These are phyloP conservation scores for Stenodema calcarata DNA, from an alignment of 2,888 invertebrate genomes.

Conservation along the genomic window DNA sequence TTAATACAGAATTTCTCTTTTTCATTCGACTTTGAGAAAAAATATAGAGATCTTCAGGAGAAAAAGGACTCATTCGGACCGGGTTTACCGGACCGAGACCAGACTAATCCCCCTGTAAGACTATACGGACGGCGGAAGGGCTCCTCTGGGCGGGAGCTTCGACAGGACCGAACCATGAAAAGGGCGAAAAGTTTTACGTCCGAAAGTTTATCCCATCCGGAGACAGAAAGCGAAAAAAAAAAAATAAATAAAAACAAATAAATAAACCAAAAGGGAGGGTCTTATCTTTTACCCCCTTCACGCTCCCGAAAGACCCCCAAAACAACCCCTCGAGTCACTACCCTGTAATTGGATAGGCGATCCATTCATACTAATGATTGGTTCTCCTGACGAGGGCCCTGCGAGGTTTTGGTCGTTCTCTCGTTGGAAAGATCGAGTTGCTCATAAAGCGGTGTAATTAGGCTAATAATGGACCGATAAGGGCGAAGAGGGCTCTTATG, in stretches of 20 bases:
- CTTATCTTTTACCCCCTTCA: not conserved
- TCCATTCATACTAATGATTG: conserved; percentile 30
- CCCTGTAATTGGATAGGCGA: conserved; percentile 28
- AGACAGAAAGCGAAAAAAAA: not conserved
- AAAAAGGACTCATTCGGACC: not conserved
- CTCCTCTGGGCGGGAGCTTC: not conserved
- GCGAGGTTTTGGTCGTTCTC: not conserved
- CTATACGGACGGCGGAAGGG: not conserved
- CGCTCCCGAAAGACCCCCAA: not conserved
- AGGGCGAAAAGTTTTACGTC: not conserved
- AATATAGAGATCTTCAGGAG: not conserved
- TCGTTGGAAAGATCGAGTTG: not conserved
- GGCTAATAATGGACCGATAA: conserved; percentile 11
- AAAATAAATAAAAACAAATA: too few relatives aligned
- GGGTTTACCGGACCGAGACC: not conserved
- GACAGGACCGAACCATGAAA: not conserved
- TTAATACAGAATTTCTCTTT: too few relatives aligned
- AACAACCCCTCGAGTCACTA: not conserved
- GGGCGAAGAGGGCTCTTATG: not conserved
- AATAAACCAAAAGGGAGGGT: too few relatives aligned
- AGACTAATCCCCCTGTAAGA: not conserved
- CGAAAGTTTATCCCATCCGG: not conserved
- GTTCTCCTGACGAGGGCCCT: not conserved
- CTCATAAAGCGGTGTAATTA: conserved; percentile 15
- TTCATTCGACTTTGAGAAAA: too few relatives aligned